Percentiles rank a stretch among this genome's conserved stretches.
These are phyloP conservation scores for Maccullochella peelii DNA, from an alignment of 2,113 vertebrate genomes.

Conservation along the genomic window DNA sequence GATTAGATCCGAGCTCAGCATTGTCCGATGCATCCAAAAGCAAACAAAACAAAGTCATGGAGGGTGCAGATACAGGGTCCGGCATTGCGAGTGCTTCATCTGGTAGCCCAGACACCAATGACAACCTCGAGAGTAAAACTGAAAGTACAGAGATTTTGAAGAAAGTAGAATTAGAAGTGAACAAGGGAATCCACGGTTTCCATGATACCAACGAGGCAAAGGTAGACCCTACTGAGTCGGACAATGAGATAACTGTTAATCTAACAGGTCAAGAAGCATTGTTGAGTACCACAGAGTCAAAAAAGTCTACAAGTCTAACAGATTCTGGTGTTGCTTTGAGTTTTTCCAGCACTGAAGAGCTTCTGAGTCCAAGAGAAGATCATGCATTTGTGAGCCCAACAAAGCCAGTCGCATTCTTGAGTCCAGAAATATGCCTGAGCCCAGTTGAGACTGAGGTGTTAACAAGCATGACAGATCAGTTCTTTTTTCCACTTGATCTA, in stretches of 20 bases:
- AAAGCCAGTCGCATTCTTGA: not conserved
- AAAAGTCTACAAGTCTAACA: not conserved
- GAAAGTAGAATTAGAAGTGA: not conserved
- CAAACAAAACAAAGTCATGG: not conserved
- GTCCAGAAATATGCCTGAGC: conserved; percentile 8
- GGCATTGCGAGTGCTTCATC: not conserved
- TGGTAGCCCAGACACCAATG: not conserved
- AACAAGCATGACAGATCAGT: not conserved
- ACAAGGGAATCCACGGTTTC: not conserved
- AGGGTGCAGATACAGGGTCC: not conserved
- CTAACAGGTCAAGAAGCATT: not conserved
- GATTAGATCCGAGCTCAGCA: not conserved
- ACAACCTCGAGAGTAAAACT: conserved; percentile 4
- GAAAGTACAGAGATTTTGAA: conserved; percentile 5
- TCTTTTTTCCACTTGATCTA: conserved; percentile 6
- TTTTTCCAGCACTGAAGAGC: not conserved
- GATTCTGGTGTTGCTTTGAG: conserved; percentile 26
- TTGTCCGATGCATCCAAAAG: not conserved
- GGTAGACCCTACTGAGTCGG: not conserved
- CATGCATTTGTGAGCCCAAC: not conserved
- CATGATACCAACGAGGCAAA: not conserved
- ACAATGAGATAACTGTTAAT: not conserved
- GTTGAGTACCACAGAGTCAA: conserved; percentile 3
- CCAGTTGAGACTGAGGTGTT: conserved; percentile 1
- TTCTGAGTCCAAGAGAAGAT: conserved; percentile 1